Evolutionary conservation across 1,140 invertebrate genomes (phyloP), one percentile per base, ranked within the genome.

Genomic region (Helicorthomorpha holstii): DNA sequence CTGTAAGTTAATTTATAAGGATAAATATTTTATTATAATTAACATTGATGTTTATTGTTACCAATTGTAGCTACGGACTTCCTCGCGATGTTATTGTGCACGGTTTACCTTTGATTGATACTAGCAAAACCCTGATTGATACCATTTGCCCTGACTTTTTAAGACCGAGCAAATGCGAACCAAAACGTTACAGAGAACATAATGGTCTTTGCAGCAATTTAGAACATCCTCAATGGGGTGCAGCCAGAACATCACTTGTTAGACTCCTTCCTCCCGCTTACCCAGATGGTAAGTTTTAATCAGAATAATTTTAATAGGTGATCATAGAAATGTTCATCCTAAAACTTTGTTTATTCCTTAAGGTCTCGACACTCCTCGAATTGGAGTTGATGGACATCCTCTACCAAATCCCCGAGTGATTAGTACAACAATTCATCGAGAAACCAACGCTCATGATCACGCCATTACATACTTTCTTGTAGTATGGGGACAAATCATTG

Each of bases 141-240:
- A 84, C 91, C 56, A 77, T 89, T 1, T 94, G 89, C 62, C 88
- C 88, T 2, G 81, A 85, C 1, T 88, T 85, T 63, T 74, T 92
- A 57, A 81, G 83, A 1, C 82, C 85, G 51, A 83, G 91, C 1
- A 82, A 90, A 64, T 93, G 88, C 60, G 61, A 64, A 47, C 38
- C 63, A 10, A 56, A 57, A 21, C 91, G 92, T 61, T 96, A 92
- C 66, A 73, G 92, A 1, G 73, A 87, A 3, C 77, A 82, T 50
- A 88, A 93, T 66, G 92, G 91, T 0, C 78, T 91, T 7, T 96
- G 91, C 67, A 96, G 90, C 53, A 97, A 96, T 64, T 69, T 93
- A 38, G 73, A 85, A 43, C 79, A 93, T 70, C 89, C 90, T 0
- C 83, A 82, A 0, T 93, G 89, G 88, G 91, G 91, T 0, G 77